phyloP scores from a whole-genome alignment of 2,113 vertebrate genomes.

The Amazona vittata region DNA sequence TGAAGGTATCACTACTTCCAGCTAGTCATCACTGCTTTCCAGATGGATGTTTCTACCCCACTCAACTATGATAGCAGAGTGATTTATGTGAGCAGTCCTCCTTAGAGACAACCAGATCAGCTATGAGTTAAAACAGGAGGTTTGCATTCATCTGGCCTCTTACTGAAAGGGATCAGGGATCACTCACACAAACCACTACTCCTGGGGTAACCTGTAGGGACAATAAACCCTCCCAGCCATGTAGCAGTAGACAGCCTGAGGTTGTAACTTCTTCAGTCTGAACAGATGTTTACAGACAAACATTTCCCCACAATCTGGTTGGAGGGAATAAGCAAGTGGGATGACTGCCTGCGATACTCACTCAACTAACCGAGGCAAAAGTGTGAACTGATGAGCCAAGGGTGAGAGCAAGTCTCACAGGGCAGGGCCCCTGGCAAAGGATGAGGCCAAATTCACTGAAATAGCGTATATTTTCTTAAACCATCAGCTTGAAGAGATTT shows the following conservation, averaged over 20 bases:
- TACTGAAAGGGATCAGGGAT: background rate
- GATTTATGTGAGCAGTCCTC: background rate
- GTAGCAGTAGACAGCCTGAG: background rate
- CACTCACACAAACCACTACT: background rate
- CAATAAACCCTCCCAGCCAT: background rate
- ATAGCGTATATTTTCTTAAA: background rate
- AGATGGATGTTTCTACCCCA: background rate
- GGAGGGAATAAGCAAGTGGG: background rate
- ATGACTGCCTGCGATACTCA: background rate
- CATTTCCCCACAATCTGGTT: background rate
- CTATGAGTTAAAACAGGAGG: background rate
- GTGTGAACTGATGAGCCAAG: background rate
- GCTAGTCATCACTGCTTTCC: background rate
- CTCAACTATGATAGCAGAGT: background rate
- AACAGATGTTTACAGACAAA: background rate
- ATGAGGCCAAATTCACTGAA: background rate
- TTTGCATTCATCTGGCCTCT: background rate
- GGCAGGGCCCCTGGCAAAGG: background rate
- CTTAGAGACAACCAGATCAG: background rate
- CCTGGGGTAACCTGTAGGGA: background rate
- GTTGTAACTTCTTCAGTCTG: background rate
- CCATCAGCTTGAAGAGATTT: background rate
- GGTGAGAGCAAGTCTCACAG: background rate
- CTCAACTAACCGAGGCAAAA: background rate
- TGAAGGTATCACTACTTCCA: conserved; percentile 49